Percentiles rank a stretch among this genome's conserved stretches.
Evolutionary conservation across 2,888 invertebrate genomes (phyloP).

Genomic region (Hypolimnas misippus): DNA sequence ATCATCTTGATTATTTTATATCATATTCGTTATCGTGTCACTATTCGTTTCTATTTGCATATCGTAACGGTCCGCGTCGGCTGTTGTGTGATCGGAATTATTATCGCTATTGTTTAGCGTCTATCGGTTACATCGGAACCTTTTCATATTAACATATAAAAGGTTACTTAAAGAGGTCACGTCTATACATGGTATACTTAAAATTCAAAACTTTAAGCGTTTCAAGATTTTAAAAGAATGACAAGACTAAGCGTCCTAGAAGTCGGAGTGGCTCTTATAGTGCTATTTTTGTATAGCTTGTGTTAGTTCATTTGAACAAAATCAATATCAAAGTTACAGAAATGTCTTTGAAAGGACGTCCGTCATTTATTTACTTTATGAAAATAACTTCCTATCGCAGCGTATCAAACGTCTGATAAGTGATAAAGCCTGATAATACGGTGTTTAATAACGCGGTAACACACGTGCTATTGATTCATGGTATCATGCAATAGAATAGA

Average conservation of each 20-base stretch:
- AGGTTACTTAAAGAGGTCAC: constrained; percentile 28
- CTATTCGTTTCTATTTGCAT: constrained; percentile 63
- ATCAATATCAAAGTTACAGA: constrained; percentile 13
- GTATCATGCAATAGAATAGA: too few relatives aligned
- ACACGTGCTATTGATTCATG: constrained; percentile 24
- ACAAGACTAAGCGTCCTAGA: background rate
- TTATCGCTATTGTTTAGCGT: constrained; percentile 42
- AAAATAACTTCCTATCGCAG: constrained; percentile 23
- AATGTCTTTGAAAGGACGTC: constrained; percentile 23
- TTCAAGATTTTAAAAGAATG: background rate
- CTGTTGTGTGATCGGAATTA: constrained; percentile 47
- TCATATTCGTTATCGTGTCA: constrained; percentile 71
- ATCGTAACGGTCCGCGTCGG: constrained; percentile 47
- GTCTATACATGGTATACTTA: constrained; percentile 24
- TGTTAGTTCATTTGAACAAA: constrained; percentile 8
- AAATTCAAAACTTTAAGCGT: background rate
- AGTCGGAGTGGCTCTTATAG: background rate
- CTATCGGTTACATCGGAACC: constrained; percentile 26
- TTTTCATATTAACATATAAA: constrained; percentile 33
- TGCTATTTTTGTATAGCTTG: too few relatives aligned
- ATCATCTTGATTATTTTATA: constrained; percentile 87
- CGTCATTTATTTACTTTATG: constrained; percentile 28
- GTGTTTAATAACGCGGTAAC: background rate
- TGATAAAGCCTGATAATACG: constrained; percentile 18
- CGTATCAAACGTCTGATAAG: constrained; percentile 19